Evolutionary conservation across 1,140 invertebrate species (phyloP).

Genomic region (Drosophila watanabei): DNA sequence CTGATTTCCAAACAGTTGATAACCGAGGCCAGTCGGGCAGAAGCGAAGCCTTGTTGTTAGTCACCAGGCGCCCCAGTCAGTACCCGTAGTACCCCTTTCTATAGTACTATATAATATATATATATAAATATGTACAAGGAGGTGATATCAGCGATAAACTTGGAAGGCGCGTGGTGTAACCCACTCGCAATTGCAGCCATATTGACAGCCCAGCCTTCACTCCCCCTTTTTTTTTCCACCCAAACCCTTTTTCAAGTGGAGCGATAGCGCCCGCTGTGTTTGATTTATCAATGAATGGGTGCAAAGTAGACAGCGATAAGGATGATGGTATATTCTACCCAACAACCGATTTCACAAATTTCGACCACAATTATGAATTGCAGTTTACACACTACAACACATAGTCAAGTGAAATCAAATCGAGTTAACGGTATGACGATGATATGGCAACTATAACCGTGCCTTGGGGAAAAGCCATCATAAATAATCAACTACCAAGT

Average conservation of each 20-base stretch:
- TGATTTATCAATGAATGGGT: constrained; percentile 74
- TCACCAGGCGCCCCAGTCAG: constrained; percentile 45
- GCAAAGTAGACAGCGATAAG: constrained; percentile 64
- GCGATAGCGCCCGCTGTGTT: constrained; percentile 12
- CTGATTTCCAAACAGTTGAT: constrained; percentile 80
- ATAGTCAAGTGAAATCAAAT: constrained; percentile 53
- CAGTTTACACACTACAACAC: constrained; percentile 15
- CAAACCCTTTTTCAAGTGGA: constrained; percentile 20
- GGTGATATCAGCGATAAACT: constrained; percentile 52
- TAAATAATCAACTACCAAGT: constrained; percentile 38
- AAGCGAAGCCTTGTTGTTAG: constrained; percentile 61
- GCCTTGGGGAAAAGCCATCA: constrained; percentile 57
- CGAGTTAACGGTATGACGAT: constrained; percentile 49
- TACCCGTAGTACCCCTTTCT: constrained; percentile 17
- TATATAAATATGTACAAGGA: neutral
- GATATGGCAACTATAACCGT: constrained; percentile 50
- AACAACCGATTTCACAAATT: constrained; percentile 27
- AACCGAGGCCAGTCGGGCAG: constrained; percentile 44
- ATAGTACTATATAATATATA: neutral
- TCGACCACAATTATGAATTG: constrained; percentile 38
- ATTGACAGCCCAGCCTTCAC: constrained; percentile 23
- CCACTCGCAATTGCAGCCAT: constrained; percentile 32
- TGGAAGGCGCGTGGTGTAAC: constrained; percentile 47
- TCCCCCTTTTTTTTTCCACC: constrained; percentile 4
- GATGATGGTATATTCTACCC: neutral